These are phyloP conservation scores for Melitaea athalia DNA, from an alignment of 2,888 invertebrate species.

Conservation along the genomic window DNA sequence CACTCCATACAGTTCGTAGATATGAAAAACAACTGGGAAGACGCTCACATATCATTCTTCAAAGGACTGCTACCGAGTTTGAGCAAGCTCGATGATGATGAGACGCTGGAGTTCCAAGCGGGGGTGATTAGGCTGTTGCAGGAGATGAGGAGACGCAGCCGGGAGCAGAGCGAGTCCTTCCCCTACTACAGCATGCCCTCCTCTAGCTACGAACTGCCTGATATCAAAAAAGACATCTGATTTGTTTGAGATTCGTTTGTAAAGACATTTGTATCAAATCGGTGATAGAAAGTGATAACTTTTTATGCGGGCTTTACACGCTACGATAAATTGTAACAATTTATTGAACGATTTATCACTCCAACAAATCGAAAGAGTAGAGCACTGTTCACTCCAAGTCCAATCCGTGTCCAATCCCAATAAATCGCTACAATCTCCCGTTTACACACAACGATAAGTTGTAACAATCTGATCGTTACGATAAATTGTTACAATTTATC, in stretches of 20 bases:
- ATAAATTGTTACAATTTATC: no score
- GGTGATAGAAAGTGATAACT: not conserved
- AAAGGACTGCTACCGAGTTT: conserved; percentile 22
- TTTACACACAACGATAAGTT: no score
- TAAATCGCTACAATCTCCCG: no score
- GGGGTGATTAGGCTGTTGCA: conserved; percentile 23
- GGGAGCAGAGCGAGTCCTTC: not conserved
- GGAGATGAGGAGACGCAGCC: conserved; percentile 10
- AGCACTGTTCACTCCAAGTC: no score
- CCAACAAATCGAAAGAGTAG: no score
- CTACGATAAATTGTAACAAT: no score
- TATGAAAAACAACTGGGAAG: conserved; percentile 5
- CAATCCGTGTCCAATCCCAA: no score
- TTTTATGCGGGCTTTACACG: no score
- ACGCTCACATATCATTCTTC: conserved; percentile 23
- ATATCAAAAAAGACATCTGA: conserved; percentile 1
- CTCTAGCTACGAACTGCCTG: conserved; percentile 7
- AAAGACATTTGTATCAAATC: not conserved
- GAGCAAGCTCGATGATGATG: conserved; percentile 23
- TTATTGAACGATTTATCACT: no score
- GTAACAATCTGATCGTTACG: no score
- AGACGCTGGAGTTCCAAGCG: conserved; percentile 24
- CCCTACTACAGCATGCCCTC: not conserved
- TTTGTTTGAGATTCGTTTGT: not conserved
- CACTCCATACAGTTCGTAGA: conserved; percentile 2